phyloP scores from a whole-genome alignment of 2,888 invertebrate species.

The Oxyscelio sp. region DNA sequence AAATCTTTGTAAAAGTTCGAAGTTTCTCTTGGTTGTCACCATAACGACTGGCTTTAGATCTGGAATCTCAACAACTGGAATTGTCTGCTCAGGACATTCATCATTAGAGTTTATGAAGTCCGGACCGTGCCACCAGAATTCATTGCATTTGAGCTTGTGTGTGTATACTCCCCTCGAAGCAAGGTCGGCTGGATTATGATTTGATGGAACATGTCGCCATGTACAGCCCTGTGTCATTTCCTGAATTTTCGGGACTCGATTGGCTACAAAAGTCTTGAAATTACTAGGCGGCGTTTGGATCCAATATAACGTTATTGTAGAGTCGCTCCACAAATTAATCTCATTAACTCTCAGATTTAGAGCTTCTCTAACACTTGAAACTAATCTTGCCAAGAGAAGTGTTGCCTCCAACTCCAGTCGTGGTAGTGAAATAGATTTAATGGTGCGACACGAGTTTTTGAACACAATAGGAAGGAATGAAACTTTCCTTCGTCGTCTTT shows the following conservation, averaged over 20 bases:
- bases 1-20: not conserved
- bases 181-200: slow-evolving; percentile 8
- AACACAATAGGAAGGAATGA: too few relatives aligned
- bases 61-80: not conserved
- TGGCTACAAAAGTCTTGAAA: too few relatives aligned
- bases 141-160: not conserved
- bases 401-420: too few relatives aligned
- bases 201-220: slow-evolving; percentile 6
- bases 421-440: too few relatives aligned
- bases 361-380: too few relatives aligned
- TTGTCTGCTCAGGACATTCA: not conserved
- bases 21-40: not conserved
- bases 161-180: not conserved
- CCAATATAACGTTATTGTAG: too few relatives aligned
- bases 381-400: too few relatives aligned
- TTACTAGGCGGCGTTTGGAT: too few relatives aligned
- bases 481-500: too few relatives aligned
- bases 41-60: not conserved
- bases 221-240: not conserved
- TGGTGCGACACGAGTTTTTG: too few relatives aligned
- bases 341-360: too few relatives aligned
- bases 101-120: not conserved
- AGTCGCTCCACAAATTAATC: too few relatives aligned
- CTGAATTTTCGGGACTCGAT: not conserved
- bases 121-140: slow-evolving; percentile 14